Evolutionary conservation across 2,797 vertebrate species (phyloP).

Genomic region (Gastrophryne carolinensis): DNA sequence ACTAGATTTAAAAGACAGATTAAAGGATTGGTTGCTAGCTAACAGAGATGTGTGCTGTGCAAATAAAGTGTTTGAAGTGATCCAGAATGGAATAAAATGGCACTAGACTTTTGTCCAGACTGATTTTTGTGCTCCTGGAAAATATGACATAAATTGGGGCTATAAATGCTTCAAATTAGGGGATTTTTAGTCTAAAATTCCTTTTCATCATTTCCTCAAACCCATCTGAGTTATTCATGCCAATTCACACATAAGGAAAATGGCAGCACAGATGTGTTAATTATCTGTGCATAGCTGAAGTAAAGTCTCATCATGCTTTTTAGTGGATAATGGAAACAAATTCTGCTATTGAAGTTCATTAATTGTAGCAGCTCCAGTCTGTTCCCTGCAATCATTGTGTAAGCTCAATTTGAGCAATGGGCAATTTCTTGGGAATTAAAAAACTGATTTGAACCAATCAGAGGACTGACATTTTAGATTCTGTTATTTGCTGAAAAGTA

Average conservation of each 20-base stretch:
- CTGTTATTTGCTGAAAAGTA: slow-evolving; percentile 6
- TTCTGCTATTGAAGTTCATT: slow-evolving; percentile 42
- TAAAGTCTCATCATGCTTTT: slow-evolving; percentile 35
- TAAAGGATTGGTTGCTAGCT: too few relatives aligned
- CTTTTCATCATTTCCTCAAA: background rate
- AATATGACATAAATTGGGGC: too few relatives aligned
- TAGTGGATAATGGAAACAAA: slow-evolving; percentile 45
- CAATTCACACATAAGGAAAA: slow-evolving; percentile 27
- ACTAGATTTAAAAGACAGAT: too few relatives aligned
- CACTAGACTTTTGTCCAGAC: too few relatives aligned
- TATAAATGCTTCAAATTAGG: background rate
- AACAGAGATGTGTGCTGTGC: too few relatives aligned
- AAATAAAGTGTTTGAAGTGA: too few relatives aligned
- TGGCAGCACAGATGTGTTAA: slow-evolving; percentile 47
- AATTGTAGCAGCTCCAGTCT: slow-evolving; percentile 45
- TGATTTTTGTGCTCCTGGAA: too few relatives aligned
- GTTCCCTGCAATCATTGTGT: slow-evolving; percentile 22
- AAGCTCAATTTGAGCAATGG: slow-evolving; percentile 33
- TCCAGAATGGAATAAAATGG: too few relatives aligned
- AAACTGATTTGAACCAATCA: slow-evolving; percentile 18
- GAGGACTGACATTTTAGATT: slow-evolving; percentile 8
- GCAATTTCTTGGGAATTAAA: slow-evolving; percentile 32
- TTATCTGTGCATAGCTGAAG: slow-evolving; percentile 34
- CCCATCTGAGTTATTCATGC: slow-evolving; percentile 3
- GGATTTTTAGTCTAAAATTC: background rate